Base-by-base conservation (phyloP, 2,113 vertebrate species). In the Tyrannus savana region DNA sequence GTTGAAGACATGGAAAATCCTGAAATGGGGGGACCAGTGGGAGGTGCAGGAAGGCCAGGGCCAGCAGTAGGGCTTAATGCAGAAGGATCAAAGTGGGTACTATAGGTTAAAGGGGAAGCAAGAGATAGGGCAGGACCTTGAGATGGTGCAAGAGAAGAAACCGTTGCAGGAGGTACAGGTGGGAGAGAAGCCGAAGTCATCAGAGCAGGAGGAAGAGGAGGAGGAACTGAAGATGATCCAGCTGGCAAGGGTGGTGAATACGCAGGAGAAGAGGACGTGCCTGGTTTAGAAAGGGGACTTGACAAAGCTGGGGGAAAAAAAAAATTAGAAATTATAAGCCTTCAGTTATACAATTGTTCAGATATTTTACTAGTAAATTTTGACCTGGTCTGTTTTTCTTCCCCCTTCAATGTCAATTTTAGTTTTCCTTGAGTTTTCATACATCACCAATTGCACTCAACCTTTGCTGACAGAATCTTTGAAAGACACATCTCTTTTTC, bases 1-100 rank as follows among this genome's bases (percentile, higher is more conserved):
- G 97, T 85, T 22, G 98, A 97, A 50, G 98, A 97, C 49, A 98
- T 55, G 6, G 98, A 98, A 97, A 99, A 99, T 56, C 98, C 98
- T 4, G 98, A 98, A 25, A 97, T 95, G 6, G 99, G 99, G 3
- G 99, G 99, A 52, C 98, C 97, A 1, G 94, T 35, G 10, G 98
- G 97, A 28, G 99, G 98, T 13, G 97, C 90, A 3, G 98, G 55
- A 49, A 97, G 74, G 49, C 91, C 82, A 13, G 97, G 35, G 19
- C 96, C 93, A 19, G 95, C 21, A 73, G 94, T 9, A 62, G 96
- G 96, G 22, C 80, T 74, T 22, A 96, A 37, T 1, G 97, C 89
- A 73, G 97, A 47, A 18, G 93, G 19, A 11, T 97, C 73, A 28
- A 97, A 0, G 0, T 97, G 67, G 31, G 80, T 90, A 39, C 83